Evolutionary conservation across 2,797 vertebrate species (phyloP).

Genomic region (Luscinia megarhynchos): DNA sequence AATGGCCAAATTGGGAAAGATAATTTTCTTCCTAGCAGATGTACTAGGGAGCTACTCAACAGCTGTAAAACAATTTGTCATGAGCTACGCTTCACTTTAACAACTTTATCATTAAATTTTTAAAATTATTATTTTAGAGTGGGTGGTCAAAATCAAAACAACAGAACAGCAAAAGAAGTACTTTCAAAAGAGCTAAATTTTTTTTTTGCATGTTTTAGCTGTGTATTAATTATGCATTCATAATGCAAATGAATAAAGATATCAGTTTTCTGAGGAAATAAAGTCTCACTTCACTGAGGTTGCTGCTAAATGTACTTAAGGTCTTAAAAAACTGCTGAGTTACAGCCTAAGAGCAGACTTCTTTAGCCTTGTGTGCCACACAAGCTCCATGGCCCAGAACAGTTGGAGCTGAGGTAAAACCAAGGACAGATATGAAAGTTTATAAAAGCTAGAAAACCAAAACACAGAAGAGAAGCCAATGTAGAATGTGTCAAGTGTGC

Average conservation of each 20-base stretch:
- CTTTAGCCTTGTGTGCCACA: background rate
- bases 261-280: background rate
- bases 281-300: background rate
- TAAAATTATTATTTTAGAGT: background rate
- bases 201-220: background rate
- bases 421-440: background rate
- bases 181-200: background rate
- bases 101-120: background rate
- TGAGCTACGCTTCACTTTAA: background rate
- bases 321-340: background rate
- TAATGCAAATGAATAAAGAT: background rate
- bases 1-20: background rate
- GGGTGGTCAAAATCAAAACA: background rate
- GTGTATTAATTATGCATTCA: background rate
- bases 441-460: background rate
- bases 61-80: background rate
- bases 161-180: background rate
- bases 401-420: background rate
- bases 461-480: background rate
- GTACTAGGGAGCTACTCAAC: background rate
- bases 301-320: background rate
- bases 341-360: background rate
- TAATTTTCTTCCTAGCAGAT: background rate
- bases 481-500: background rate
- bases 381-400: background rate